Conservation (phyloP, 2,888 invertebrate species). For the Cyrtodaria siliqua region DNA sequence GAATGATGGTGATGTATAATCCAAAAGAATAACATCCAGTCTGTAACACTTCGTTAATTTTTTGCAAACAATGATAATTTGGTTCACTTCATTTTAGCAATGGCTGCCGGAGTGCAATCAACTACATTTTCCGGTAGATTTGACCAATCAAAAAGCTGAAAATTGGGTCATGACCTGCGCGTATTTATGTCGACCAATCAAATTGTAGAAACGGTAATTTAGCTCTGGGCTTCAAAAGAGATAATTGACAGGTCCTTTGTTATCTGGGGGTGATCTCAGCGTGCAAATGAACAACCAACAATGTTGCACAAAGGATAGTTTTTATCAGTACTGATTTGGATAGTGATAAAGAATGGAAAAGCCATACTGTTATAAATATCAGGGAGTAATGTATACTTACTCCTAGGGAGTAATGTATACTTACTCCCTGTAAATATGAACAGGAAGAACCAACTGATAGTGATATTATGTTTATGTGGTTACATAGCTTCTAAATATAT, state of each 20-base stretch:
- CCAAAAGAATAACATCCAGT: constrained; percentile 44
- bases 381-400: too few species aligned
- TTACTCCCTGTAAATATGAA: too few species aligned
- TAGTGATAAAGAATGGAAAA: too few species aligned
- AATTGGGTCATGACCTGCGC: constrained; percentile 34
- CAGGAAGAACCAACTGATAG: too few species aligned
- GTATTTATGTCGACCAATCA: constrained; percentile 48
- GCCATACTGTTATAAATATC: too few species aligned
- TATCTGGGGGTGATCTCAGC: constrained; percentile 47
- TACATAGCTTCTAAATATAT: too few species aligned
- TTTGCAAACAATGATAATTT: constrained; percentile 56
- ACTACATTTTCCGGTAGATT: constrained; percentile 67
- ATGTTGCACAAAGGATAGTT: too few species aligned
- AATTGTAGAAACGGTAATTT: constrained; percentile 39
- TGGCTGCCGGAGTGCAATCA: constrained; percentile 65
- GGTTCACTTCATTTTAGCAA: constrained; percentile 60
- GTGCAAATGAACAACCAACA: neutral
- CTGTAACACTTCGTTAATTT: constrained; percentile 9
- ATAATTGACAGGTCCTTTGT: constrained; percentile 61
- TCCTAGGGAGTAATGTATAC: too few species aligned
- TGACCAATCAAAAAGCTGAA: constrained; percentile 43
- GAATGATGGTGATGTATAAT: constrained; percentile 33
- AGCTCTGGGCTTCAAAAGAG: constrained; percentile 43
- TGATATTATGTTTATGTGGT: too few species aligned
- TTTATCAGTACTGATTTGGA: too few species aligned